Base-by-base conservation (phyloP, 2,797 vertebrate species). In the Labroides dimidiatus region DNA sequence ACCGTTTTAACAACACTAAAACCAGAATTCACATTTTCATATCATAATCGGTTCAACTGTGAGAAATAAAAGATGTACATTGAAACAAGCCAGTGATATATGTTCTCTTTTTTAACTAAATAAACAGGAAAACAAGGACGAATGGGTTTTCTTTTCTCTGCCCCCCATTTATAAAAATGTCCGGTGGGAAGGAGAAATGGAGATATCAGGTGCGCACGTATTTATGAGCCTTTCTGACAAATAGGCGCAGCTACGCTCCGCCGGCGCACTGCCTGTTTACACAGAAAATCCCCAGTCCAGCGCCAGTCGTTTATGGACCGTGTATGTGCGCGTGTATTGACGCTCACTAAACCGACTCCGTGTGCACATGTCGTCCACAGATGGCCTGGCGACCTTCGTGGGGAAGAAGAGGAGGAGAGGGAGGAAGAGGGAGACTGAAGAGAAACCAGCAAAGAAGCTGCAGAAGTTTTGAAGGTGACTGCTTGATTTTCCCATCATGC, bases 191-290 rank as follows among this genome's bases (percentile, higher is more conserved):
- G 91, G 93, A 93, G 92, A 95, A 93, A 98, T 97, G 94, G 95
- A 98, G 95, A 97, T 95, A 97, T 97, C 96, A 96, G 93, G 92
- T 90, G 85, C 92, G 91, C 93, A 92, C 92, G 94, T 96, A 96
- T 98, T 97, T 97, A 96, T 97, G 96, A 96, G 95, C 92, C 93
- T 96, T 86, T 94, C 94, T 96, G 96, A 97, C 94, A 96, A 97
- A 97, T 96, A 96, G 95, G 95, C 93, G 93, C 94, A 93, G 95
- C 94, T 94, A 94, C 94, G 95, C 95, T 95, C 95, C 94, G 93
- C 82, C 95, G 93, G 91, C 93, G 92, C 94, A 93, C 94, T 95
- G 94, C 94, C 95, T 96, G 96, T 97, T 97, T 96, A 97, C 96
- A 97, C 94, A 96, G 95, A 95, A 87, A 91, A 89, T 94, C 94